phyloP scores from a whole-genome alignment of 2,888 invertebrate genomes.

The Glyphotaelius pellucidus region DNA sequence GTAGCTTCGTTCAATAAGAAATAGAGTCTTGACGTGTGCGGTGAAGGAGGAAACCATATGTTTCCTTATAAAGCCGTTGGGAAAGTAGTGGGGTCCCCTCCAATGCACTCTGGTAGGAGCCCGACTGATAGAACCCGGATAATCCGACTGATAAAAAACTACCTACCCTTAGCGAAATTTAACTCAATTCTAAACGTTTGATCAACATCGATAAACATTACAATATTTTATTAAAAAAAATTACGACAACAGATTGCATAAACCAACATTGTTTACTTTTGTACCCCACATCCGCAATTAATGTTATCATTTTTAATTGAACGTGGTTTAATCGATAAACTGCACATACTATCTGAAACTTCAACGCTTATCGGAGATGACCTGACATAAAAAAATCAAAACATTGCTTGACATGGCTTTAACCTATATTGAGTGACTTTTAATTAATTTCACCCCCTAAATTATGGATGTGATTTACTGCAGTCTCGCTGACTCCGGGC shows the following conservation, averaged over 20 bases:
- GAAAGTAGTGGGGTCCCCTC: too few relatives aligned
- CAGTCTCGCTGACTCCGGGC: not conserved
- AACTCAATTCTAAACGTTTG: too few relatives aligned
- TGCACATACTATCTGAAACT: not conserved
- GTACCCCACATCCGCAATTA: not conserved
- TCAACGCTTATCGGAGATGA: not conserved
- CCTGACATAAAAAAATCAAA: not conserved
- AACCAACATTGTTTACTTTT: not conserved
- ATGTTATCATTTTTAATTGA: not conserved
- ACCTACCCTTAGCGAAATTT: too few relatives aligned
- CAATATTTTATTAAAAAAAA: not conserved
- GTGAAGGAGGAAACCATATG: too few relatives aligned
- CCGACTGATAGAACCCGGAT: too few relatives aligned
- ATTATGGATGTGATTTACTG: not conserved
- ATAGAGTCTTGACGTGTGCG: too few relatives aligned
- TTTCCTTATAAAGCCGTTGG: too few relatives aligned
- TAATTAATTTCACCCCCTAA: not conserved
- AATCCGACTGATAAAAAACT: too few relatives aligned
- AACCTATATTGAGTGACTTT: not conserved
- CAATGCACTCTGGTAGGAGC: too few relatives aligned
- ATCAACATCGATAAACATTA: too few relatives aligned
- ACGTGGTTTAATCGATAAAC: not conserved
- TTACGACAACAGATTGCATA: not conserved
- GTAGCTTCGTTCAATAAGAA: too few relatives aligned
- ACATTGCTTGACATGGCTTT: not conserved